Evolutionary conservation across 2,113 vertebrate species (phyloP).

Genomic region (Rhinogobius similis): DNA sequence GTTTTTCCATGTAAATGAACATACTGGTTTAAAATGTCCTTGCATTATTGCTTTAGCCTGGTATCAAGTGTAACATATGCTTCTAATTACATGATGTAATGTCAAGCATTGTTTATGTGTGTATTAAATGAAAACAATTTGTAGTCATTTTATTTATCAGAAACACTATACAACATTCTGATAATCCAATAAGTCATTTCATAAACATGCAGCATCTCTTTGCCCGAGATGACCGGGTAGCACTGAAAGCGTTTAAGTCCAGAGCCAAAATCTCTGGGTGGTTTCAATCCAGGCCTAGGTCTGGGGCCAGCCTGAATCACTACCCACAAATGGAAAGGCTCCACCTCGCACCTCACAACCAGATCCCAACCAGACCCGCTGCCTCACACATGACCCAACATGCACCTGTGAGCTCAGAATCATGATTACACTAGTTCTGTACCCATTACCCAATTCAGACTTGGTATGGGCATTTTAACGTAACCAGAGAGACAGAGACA

Average conservation of each 20-base stretch:
- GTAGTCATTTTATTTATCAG: conserved; percentile 6
- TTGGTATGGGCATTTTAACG: conserved; percentile 5
- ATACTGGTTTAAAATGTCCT: conserved; percentile 5
- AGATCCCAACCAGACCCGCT: conserved; percentile 52
- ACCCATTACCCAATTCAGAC: conserved; percentile 2
- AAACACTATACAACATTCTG: conserved; percentile 4
- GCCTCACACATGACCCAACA: conserved; percentile 53
- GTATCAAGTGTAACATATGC: conserved; percentile 33
- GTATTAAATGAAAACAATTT: conserved; percentile 26
- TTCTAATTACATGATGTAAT: conserved; percentile 47
- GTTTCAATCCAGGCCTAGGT: conserved; percentile 52
- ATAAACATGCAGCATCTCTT: conserved; percentile 7
- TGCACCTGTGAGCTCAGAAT: conserved; percentile 24
- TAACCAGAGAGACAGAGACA: background rate
- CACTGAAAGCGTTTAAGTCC: conserved; percentile 11
- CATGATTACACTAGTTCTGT: conserved; percentile 18
- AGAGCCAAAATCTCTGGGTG: conserved; percentile 49
- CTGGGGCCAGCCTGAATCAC: conserved; percentile 49
- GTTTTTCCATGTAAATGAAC: conserved; percentile 5
- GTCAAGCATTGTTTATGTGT: conserved; percentile 30
- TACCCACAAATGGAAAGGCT: conserved; percentile 35
- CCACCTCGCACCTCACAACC: conserved; percentile 39
- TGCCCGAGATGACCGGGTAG: background rate
- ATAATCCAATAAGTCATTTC: conserved; percentile 1
- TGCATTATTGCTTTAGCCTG: conserved; percentile 13